phyloP scores from a whole-genome alignment of 2,113 vertebrate species.

The Halcyon malimbica region DNA sequence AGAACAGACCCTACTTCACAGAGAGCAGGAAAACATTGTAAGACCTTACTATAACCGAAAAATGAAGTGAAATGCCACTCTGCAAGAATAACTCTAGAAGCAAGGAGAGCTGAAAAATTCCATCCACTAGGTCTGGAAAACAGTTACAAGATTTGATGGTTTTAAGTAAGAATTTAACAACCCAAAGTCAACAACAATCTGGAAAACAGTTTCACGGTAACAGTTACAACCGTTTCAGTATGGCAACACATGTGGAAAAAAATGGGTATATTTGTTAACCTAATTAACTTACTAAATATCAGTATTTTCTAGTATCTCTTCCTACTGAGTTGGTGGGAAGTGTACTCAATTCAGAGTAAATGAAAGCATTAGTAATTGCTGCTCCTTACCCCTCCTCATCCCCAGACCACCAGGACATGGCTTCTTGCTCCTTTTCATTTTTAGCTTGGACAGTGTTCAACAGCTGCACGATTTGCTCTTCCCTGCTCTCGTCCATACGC shows the following conservation, averaged over 20 bases:
- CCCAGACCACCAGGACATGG: conserved; percentile 81
- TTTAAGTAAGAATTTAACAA: background rate
- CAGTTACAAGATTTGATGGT: background rate
- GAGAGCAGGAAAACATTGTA: rapidly evolving
- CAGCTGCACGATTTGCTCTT: conserved; percentile 91
- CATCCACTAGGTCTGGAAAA: rapidly evolving
- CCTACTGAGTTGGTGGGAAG: background rate
- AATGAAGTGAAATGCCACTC: background rate
- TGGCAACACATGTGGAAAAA: rapidly evolving
- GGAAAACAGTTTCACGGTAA: background rate
- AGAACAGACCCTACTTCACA: rapidly evolving
- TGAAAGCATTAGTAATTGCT: rapidly evolving
- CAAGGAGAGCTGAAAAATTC: background rate
- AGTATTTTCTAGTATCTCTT: background rate
- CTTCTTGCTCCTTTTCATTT: conserved; percentile 73
- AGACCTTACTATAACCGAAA: background rate
- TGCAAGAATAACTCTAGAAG: background rate
- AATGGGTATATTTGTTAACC: rapidly evolving
- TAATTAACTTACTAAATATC: rapidly evolving
- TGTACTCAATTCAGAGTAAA: background rate
- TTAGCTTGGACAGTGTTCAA: conserved; percentile 85
- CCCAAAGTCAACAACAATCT: background rate
- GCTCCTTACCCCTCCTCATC: conserved; percentile 78
- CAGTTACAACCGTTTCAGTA: rapidly evolving
- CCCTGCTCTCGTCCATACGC: conserved; percentile 92